Percentiles rank a stretch among this genome's conserved stretches.
These are phyloP conservation scores for Haplochromis burtoni DNA, from an alignment of 2,113 vertebrate species.

Conservation along the genomic window DNA sequence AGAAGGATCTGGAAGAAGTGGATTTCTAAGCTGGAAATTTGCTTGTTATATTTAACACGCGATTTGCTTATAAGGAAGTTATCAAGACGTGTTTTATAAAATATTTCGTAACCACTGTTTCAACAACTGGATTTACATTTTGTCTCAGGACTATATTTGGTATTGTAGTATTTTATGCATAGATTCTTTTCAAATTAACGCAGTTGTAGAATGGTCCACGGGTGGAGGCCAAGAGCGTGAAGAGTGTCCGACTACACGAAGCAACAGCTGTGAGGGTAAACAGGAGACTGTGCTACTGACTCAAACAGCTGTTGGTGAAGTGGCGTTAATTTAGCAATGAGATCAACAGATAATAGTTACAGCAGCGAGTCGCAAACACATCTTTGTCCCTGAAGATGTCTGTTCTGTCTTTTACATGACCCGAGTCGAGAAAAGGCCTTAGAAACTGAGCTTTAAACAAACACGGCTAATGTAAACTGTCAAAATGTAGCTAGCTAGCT, in stretches of 20 bases:
- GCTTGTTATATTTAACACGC: neutral
- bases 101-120: neutral
- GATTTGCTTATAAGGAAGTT: neutral
- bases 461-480: neutral
- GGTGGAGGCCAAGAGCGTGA: neutral
- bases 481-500: neutral
- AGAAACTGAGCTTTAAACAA: neutral
- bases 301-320: constrained; percentile 27
- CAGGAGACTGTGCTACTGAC: neutral
- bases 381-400: neutral
- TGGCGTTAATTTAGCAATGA: neutral
- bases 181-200: neutral
- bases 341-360: neutral
- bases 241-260: neutral
- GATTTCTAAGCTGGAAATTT: neutral
- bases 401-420: neutral
- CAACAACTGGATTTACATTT: neutral
- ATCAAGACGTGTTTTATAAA: neutral
- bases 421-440: neutral
- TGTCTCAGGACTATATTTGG: neutral
- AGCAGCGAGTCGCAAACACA: neutral
- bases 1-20: neutral
- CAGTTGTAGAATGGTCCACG: neutral
- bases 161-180: neutral
- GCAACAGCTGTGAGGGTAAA: neutral